Percentiles rank a stretch among this genome's conserved stretches.
Evolutionary conservation across 2,797 vertebrate species (phyloP).

Genomic region (Tinamus major): DNA sequence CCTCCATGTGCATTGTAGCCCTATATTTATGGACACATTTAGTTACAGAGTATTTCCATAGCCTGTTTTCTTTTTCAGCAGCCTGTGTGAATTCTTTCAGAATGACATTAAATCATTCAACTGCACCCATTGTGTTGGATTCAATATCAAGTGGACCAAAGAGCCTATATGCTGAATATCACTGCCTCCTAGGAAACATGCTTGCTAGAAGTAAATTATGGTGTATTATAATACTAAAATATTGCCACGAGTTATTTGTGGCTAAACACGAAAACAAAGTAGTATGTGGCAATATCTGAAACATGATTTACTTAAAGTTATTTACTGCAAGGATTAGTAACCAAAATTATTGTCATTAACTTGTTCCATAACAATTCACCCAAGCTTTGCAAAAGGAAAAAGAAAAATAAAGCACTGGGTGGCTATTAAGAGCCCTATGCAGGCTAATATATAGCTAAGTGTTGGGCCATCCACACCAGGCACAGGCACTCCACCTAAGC

Average conservation of each 20-base stretch:
- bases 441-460: not conserved
- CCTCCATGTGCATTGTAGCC: not conserved
- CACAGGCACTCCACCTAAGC: not conserved
- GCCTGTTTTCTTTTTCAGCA: constrained; percentile 56
- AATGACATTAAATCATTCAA: constrained; percentile 59
- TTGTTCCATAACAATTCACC: not conserved
- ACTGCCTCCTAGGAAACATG: constrained; percentile 16
- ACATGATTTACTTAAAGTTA: constrained; percentile 13
- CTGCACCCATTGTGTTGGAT: constrained; percentile 53
- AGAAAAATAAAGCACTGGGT: not conserved
- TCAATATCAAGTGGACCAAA: not conserved
- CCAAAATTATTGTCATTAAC: constrained; percentile 33
- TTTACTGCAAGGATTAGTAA: constrained; percentile 14
- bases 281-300: constrained; percentile 41
- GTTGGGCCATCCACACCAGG: not conserved
- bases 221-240: constrained; percentile 36
- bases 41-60: constrained; percentile 66
- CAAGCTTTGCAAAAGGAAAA: not conserved
- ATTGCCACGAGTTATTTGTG: constrained; percentile 40
- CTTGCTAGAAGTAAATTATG: constrained; percentile 57
- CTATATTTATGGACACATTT: constrained; percentile 54
- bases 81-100: constrained; percentile 52
- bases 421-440: not conserved
- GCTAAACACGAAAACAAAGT: constrained; percentile 38
- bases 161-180: not conserved